phyloP scores from a whole-genome alignment of 1,140 invertebrate species.

The Cydia fagiglandana region DNA sequence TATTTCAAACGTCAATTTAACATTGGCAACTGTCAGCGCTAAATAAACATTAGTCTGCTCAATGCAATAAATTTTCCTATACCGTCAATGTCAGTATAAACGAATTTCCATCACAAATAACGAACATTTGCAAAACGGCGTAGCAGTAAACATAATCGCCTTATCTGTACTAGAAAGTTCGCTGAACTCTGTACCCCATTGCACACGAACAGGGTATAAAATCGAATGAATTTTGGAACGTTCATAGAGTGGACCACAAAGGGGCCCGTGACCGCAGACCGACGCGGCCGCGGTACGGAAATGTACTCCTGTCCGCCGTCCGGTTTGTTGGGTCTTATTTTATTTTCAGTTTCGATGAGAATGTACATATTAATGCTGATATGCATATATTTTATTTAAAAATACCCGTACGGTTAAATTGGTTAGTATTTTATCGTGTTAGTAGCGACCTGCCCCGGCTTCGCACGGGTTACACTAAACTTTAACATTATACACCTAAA shows the following conservation, averaged over 20 bases:
- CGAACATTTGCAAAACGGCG: constrained; percentile 24
- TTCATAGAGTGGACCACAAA: neutral
- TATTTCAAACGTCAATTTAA: constrained; percentile 14
- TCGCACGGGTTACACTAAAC: no score
- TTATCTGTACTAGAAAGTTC: neutral
- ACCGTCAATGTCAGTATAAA: constrained; percentile 31
- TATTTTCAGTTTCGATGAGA: neutral
- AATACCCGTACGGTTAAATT: no score
- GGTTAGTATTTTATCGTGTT: no score
- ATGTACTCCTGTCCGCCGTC: neutral
- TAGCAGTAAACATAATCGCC: neutral
- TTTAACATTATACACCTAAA: no score
- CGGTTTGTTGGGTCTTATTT: neutral
- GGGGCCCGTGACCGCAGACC: neutral
- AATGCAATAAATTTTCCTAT: constrained; percentile 5
- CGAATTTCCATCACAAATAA: neutral
- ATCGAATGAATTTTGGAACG: neutral
- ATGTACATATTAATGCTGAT: neutral
- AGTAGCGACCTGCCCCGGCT: no score
- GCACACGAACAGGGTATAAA: neutral
- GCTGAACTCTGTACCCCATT: neutral
- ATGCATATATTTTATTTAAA: no score
- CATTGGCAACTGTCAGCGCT: neutral
- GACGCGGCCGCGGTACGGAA: neutral
- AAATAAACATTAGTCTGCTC: neutral